Percentiles rank a stretch among this genome's conserved stretches.
phyloP scores from a whole-genome alignment of 2,113 vertebrate genomes.

The Neomonachus schauinslandi region DNA sequence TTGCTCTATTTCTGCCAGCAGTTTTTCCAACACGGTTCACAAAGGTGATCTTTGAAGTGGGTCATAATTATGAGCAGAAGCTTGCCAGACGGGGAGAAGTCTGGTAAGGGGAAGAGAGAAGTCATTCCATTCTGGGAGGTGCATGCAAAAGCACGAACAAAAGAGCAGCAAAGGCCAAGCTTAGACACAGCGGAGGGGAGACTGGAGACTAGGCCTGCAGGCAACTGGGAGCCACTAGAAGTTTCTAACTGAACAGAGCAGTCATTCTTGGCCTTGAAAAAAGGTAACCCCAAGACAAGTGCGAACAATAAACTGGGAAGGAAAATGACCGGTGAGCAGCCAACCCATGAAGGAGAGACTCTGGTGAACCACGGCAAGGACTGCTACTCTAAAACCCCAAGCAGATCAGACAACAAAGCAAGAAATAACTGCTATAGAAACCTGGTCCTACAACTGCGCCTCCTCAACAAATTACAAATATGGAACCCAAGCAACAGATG shows the following conservation, averaged over 20 bases:
- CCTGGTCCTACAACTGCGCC: neutral
- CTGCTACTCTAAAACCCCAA: neutral
- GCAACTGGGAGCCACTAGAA: neutral
- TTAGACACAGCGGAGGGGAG: neutral
- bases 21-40: neutral
- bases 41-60: conserved; percentile 9
- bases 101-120: no score
- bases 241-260: neutral
- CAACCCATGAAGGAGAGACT: neutral
- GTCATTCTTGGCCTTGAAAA: neutral
- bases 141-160: neutral
- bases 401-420: neutral
- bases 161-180: neutral
- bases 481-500: neutral
- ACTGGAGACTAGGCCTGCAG: neutral
- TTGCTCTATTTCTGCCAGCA: neutral
- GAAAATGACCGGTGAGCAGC: neutral
- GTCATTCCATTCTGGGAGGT: neutral
- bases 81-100: neutral
- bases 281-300: neutral
- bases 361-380: neutral
- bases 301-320: neutral
- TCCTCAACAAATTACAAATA: neutral
- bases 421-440: neutral
- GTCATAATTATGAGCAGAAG: neutral